Evolutionary conservation across 2,113 vertebrate genomes (phyloP).

Genomic region (Lethenteron camtschaticum): DNA sequence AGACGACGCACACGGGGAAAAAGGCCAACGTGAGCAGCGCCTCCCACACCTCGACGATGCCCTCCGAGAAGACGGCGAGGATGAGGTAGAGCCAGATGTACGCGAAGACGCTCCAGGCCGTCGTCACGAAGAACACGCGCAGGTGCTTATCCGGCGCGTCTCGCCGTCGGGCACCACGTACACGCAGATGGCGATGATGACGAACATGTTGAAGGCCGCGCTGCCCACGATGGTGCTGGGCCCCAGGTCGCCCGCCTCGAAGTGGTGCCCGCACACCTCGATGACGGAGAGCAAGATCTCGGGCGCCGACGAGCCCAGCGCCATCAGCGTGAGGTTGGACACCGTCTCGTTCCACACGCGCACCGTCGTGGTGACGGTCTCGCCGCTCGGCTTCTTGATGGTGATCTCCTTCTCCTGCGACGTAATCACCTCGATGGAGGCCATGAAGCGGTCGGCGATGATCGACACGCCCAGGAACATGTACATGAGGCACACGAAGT

Average conservation of each 20-base stretch:
- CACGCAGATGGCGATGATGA: slow-evolving; percentile 69
- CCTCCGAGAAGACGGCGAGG: slow-evolving; percentile 56
- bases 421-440: slow-evolving; percentile 89
- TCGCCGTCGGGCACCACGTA: slow-evolving; percentile 58
- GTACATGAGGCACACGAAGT: slow-evolving; percentile 82
- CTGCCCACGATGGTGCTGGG: slow-evolving; percentile 83
- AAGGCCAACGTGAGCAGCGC: slow-evolving; percentile 61
- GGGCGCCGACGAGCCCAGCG: slow-evolving; percentile 64
- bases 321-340: slow-evolving; percentile 81
- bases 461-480: slow-evolving; percentile 93
- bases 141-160: slow-evolving; percentile 64
- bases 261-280: slow-evolving; percentile 69
- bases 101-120: slow-evolving; percentile 92
- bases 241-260: slow-evolving; percentile 52
- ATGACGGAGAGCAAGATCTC: slow-evolving; percentile 83
- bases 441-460: slow-evolving; percentile 94
- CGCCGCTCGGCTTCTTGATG: slow-evolving; percentile 73
- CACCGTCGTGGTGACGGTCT: slow-evolving; percentile 67
- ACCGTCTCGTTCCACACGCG: slow-evolving; percentile 95
- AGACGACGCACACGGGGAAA: slow-evolving; percentile 70
- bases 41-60: slow-evolving; percentile 75
- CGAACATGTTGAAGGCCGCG: slow-evolving; percentile 95
- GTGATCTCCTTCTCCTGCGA: slow-evolving; percentile 94
- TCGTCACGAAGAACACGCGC: slow-evolving; percentile 79
- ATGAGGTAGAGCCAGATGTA: slow-evolving; percentile 94